These are phyloP conservation scores for Anodontia alba DNA, from an alignment of 2,888 invertebrate genomes.

Conservation along the genomic window DNA sequence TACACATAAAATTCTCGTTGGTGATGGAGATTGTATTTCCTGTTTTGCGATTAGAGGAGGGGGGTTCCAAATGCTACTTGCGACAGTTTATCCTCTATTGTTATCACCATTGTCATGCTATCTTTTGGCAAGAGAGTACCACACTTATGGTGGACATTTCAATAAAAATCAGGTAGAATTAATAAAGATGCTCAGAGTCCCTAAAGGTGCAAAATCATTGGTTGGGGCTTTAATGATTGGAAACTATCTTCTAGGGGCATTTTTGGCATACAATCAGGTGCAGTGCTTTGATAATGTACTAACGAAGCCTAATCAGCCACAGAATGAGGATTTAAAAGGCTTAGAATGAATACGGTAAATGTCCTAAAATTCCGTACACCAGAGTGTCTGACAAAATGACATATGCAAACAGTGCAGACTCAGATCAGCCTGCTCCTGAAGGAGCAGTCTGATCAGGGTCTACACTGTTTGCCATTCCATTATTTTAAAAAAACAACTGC, in stretches of 20 bases:
- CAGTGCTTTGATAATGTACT: neutral
- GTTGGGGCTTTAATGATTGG: neutral
- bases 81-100: slow-evolving; percentile 5
- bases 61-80: neutral
- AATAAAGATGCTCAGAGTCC: neutral
- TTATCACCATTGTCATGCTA: neutral
- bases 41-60: slow-evolving; percentile 23
- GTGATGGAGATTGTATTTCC: neutral
- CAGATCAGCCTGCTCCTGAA: too few relatives aligned
- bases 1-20: neutral
- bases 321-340: neutral
- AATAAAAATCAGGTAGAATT: neutral
- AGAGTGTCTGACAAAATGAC: too few relatives aligned
- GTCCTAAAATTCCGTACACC: too few relatives aligned
- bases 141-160: slow-evolving; percentile 5
- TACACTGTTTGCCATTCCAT: too few relatives aligned
- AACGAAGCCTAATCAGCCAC: neutral
- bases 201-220: neutral
- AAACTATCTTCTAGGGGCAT: neutral
- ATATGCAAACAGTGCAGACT: too few relatives aligned
- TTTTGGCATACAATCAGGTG: neutral
- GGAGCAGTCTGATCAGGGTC: too few relatives aligned
- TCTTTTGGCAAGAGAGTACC: neutral
- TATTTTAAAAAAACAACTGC: neutral
- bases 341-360: too few relatives aligned